Evolutionary conservation across 2,797 vertebrate species (phyloP), one percentile per base, ranked within the genome.

Genomic region (Poeciliopsis gracilis): DNA sequence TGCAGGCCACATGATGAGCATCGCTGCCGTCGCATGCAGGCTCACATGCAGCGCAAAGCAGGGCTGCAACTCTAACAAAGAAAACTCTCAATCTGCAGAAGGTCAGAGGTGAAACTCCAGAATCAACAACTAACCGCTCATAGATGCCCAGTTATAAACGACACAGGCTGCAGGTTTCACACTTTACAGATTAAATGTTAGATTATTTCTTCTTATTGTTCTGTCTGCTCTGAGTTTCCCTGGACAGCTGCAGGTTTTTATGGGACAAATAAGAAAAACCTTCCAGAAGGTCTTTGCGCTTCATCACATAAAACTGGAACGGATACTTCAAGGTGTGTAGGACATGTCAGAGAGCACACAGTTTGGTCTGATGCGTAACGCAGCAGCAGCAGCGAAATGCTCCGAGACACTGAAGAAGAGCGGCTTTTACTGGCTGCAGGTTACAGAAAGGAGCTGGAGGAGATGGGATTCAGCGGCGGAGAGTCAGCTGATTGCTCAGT

Each of bases 381-480:
- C 33, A 23, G 61, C 30, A 1, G 61, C 30, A 1, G 6, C 46
- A 0, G 83, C 70, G 33, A 82, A 84, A 84, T 0, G 63, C 67
- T 78, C 25, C 30, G 2, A 61, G 72, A 72, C 45, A n/a, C 79
- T 7, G 5, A 45, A 57, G 72, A 77, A 12, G 16, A 2, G 59
- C 28, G 16, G 20, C 78, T 41, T 59, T 45, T 70, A 55, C 78
- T 25, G 81, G 79, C 76, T 69, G 0, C 45, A 86, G 86, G 82
- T 83, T 82, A 59, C 78, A 46, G 82, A 33, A 41, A 85, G 38
- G 43, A 49, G 55, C 75, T 76, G 8, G 76, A 71, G 81, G 82
- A 70, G 84, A 85, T 73, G 84, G n/a, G 85, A 85, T 89, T 79
- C 57, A 59, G 84, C n/a, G 23, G 77, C 72, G 20, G 72, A 81